These are phyloP conservation scores for Pedetes capensis DNA, from an alignment of 2,113 vertebrate genomes.

Conservation along the genomic window DNA sequence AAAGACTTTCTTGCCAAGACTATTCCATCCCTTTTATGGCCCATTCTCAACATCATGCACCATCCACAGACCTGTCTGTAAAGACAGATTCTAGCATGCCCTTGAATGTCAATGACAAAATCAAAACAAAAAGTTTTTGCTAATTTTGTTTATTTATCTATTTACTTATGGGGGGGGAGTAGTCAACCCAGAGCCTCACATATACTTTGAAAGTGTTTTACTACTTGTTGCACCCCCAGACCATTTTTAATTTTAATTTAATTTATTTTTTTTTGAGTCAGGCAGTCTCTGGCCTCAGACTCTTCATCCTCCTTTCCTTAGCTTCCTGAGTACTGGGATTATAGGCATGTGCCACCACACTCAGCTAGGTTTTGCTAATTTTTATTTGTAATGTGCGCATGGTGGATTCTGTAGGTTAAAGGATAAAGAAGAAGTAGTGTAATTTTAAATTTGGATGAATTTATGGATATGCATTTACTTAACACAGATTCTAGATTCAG, in stretches of 20 bases:
- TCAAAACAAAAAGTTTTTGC: not conserved
- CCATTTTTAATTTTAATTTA: too few species aligned
- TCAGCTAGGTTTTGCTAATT: not conserved
- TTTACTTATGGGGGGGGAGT: too few species aligned
- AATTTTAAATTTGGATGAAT: not conserved
- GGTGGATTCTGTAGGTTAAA: not conserved
- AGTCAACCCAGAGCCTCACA: too few species aligned
- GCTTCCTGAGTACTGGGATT: too few species aligned
- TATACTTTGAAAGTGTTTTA: too few species aligned
- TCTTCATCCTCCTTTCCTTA: too few species aligned
- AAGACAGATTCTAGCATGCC: not conserved
- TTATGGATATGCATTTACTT: not conserved
- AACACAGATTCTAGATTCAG: not conserved
- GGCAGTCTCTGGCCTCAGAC: too few species aligned
- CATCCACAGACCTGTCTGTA: not conserved
- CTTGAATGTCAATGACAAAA: not conserved
- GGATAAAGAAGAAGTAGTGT: not conserved
- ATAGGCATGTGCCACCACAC: too few species aligned
- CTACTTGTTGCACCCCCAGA: too few species aligned
- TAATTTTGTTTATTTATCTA: too few species aligned
- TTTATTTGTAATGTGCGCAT: not conserved
- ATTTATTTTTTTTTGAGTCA: too few species aligned
- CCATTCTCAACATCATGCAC: not conserved
- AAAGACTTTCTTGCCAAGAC: not conserved
- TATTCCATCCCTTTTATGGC: not conserved